phyloP scores from a whole-genome alignment of 1,140 invertebrate species.

The Scylla paramamosain region DNA sequence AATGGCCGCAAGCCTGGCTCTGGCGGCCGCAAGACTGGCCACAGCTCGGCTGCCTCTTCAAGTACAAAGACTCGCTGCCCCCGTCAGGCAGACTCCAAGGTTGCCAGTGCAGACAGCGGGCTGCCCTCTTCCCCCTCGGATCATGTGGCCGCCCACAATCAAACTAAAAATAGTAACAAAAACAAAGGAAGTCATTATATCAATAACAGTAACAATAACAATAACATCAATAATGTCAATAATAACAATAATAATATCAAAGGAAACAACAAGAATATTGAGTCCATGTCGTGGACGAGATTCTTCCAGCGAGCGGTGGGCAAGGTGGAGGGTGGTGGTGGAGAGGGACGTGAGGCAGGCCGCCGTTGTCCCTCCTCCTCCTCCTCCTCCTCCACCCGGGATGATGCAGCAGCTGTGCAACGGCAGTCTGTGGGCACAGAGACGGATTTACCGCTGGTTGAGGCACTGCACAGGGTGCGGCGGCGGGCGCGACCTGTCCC shows the following conservation, averaged over 20 bases:
- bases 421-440: conserved; percentile 74
- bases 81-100: conserved; percentile 80
- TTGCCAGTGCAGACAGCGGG: conserved; percentile 75
- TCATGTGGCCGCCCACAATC: conserved; percentile 46
- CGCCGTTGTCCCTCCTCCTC: background rate
- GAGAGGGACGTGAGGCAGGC: background rate
- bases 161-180: conserved; percentile 72
- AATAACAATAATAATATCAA: conserved; percentile 59
- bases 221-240: conserved; percentile 64
- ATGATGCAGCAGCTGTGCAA: conserved; percentile 75
- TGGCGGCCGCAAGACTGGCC: conserved; percentile 79
- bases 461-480: background rate
- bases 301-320: conserved; percentile 64
- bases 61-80: conserved; percentile 79
- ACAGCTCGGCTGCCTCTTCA: conserved; percentile 75
- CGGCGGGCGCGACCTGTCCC: background rate
- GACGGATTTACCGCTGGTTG: conserved; percentile 77
- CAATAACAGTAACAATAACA: conserved; percentile 54
- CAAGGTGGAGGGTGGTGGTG: conserved; percentile 29
- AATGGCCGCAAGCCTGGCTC: conserved; percentile 78
- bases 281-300: conserved; percentile 68
- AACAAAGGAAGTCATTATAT: conserved; percentile 63
- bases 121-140: background rate
- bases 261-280: conserved; percentile 42
- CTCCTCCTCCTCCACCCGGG: background rate